phyloP scores from a whole-genome alignment of 2,888 invertebrate genomes.

The Aleiodes leptofemur region DNA sequence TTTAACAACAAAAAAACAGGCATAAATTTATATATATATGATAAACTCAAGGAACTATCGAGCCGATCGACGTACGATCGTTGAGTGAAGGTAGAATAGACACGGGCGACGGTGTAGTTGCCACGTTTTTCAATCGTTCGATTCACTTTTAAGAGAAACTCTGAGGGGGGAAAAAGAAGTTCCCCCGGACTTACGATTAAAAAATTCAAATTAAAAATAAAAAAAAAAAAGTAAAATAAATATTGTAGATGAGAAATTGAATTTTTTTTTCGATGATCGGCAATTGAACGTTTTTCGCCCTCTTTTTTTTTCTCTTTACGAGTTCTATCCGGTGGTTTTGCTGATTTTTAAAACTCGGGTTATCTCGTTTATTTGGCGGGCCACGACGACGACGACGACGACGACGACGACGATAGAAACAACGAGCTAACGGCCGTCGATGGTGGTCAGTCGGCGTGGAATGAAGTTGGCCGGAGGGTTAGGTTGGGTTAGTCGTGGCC shows the following conservation, averaged over 20 bases:
- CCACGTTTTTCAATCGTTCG: conserved; percentile 2
- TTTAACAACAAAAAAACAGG: neutral
- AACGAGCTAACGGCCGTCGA: conserved; percentile 70
- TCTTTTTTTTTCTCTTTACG: neutral
- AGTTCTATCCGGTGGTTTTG: no score
- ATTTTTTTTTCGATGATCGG: neutral
- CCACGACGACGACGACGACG: neutral
- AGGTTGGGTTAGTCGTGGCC: conserved; percentile 69
- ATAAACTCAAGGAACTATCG: neutral
- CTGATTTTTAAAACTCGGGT: neutral
- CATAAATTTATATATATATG: neutral
- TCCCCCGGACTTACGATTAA: no score
- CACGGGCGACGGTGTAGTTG: conserved; percentile 8
- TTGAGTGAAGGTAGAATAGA: conserved; percentile 29
- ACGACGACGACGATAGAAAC: conserved; percentile 47
- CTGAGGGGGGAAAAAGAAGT: neutral
- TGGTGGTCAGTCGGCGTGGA: conserved; percentile 75
- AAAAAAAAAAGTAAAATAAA: no score
- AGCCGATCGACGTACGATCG: conserved; percentile 24
- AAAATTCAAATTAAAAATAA: no score
- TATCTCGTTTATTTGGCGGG: conserved; percentile 42
- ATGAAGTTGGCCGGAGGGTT: conserved; percentile 73
- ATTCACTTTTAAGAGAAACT: neutral
- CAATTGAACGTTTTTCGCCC: neutral
- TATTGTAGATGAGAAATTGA: no score